Conservation (phyloP, 2,888 invertebrate species). For the Campopleginae sp. region DNA sequence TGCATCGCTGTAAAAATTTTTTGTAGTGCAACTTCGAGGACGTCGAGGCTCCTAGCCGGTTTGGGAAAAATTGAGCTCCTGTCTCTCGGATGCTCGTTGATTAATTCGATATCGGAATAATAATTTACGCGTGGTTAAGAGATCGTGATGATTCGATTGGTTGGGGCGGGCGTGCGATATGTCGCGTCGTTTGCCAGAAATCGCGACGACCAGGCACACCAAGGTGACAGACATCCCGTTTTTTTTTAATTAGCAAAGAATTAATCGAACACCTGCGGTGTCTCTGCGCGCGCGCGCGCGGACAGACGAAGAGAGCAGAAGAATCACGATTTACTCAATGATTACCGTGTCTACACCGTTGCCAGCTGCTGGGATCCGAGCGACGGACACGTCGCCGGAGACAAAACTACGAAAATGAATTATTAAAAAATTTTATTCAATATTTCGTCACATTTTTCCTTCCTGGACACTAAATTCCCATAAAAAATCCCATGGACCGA, state of each 20-base stretch:
- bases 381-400: too few relatives aligned
- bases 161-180: neutral
- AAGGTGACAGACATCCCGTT: conserved; percentile 12
- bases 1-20: too few relatives aligned
- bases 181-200: neutral
- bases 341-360: conserved; percentile 1
- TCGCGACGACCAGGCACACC: too few relatives aligned
- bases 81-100: neutral
- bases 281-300: too few relatives aligned
- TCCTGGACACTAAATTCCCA: too few relatives aligned
- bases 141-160: neutral
- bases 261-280: conserved; percentile 52
- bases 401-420: conserved; percentile 11
- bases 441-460: too few relatives aligned
- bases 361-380: conserved; percentile 47
- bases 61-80: neutral
- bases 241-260: conserved; percentile 59
- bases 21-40: neutral
- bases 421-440: too few relatives aligned
- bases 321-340: conserved; percentile 46
- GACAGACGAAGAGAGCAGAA: conserved; percentile 18
- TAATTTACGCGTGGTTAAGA: neutral
- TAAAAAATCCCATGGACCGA: too few relatives aligned
- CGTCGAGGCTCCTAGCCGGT: too few relatives aligned
- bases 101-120: neutral